These are phyloP conservation scores for Kryptolebias ocellatus DNA, from an alignment of 2,797 vertebrate species.

Conservation along the genomic window DNA sequence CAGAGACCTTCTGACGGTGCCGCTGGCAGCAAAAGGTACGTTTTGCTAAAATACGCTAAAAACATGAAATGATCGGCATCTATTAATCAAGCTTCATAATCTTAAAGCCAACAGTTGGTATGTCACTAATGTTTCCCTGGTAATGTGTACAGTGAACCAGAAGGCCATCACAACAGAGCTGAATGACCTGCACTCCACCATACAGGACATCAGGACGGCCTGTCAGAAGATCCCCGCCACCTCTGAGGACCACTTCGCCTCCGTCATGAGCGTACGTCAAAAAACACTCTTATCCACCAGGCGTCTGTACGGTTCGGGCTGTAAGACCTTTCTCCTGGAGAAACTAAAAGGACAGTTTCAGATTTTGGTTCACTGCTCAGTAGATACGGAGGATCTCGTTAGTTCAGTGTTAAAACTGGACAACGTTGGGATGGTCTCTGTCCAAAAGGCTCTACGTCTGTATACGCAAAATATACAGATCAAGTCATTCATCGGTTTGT, in stretches of 20 bases:
- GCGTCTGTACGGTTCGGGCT: no score
- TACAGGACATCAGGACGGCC: constrained; percentile 91
- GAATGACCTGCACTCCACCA: constrained; percentile 89
- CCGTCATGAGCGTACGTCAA: constrained; percentile 91
- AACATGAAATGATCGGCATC: not conserved
- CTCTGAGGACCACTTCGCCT: constrained; percentile 89
- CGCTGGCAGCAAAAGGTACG: constrained; percentile 95
- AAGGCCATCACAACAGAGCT: constrained; percentile 90
- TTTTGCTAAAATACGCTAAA: not conserved
- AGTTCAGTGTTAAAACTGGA: no score
- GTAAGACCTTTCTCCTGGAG: no score
- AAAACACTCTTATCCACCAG: not conserved
- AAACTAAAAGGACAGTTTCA: no score
- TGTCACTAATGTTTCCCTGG: not conserved
- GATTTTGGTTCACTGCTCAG: no score
- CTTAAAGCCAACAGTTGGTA: not conserved
- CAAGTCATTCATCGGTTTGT: no score
- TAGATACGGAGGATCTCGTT: no score
- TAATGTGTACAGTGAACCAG: constrained; percentile 88
- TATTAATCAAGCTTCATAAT: no score
- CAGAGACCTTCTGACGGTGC: constrained; percentile 93
- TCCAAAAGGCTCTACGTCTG: no score
- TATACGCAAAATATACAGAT: no score
- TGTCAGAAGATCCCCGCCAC: constrained; percentile 89
- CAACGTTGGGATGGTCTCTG: no score